phyloP scores from a whole-genome alignment of 2,797 vertebrate genomes.

The Halcyon badia region DNA sequence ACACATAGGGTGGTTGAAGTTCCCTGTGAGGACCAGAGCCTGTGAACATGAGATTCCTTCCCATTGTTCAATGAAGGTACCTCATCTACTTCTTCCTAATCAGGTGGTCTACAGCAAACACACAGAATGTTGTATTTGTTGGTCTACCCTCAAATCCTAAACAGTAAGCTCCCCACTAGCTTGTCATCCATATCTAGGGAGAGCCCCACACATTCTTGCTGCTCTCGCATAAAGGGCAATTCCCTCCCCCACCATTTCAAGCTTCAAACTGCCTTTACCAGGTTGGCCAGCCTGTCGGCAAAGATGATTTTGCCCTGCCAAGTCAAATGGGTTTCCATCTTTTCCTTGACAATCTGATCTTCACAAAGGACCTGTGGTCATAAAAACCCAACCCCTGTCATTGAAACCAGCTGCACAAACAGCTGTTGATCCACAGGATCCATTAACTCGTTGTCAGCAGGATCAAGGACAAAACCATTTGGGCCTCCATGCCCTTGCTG shows the following conservation, averaged over 20 bases:
- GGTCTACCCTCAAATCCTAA: not conserved
- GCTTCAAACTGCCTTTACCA: not conserved
- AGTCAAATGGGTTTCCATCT: not conserved
- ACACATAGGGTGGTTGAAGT: not conserved
- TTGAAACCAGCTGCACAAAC: not conserved
- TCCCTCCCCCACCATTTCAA: not conserved
- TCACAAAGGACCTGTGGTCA: not conserved
- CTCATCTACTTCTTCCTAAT: not conserved
- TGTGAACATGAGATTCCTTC: not conserved
- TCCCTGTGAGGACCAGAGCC: not conserved
- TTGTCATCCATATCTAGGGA: not conserved
- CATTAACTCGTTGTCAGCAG: not conserved
- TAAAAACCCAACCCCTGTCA: not conserved
- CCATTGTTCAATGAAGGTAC: not conserved
- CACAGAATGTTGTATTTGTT: not conserved
- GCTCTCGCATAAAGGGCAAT: not conserved
- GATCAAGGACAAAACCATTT: not conserved
- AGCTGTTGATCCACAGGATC: not conserved
- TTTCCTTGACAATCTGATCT: not conserved
- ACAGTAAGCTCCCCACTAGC: not conserved
- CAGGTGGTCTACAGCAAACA: not conserved
- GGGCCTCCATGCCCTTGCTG: fast-evolving
- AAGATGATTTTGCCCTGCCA: not conserved
- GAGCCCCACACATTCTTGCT: not conserved
- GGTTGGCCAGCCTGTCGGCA: not conserved